phyloP scores from a whole-genome alignment of 2,888 invertebrate genomes.

The Globia sparganii region DNA sequence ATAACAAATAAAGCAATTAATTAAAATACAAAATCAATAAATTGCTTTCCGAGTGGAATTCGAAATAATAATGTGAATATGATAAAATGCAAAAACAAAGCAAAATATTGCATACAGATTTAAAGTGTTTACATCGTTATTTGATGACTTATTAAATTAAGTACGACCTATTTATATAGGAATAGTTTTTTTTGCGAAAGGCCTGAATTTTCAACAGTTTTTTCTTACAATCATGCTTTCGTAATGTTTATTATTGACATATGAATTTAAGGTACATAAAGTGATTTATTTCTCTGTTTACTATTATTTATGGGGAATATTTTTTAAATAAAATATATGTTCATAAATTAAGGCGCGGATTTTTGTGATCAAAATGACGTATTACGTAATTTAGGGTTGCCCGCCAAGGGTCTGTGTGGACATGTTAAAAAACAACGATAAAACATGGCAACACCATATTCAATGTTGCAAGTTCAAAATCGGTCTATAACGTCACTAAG shows the following conservation, averaged over 20 bases:
- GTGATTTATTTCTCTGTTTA: slow-evolving; percentile 32
- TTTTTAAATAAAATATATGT: slow-evolving; percentile 68
- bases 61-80: neutral
- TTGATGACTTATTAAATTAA: neutral
- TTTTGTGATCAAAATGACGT: slow-evolving; percentile 76
- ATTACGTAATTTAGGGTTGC: slow-evolving; percentile 70
- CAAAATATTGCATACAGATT: neutral
- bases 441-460: slow-evolving; percentile 59
- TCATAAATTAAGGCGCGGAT: slow-evolving; percentile 67
- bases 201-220: slow-evolving; percentile 43
- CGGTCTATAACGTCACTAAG: slow-evolving; percentile 62
- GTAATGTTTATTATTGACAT: slow-evolving; percentile 18
- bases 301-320: slow-evolving; percentile 44
- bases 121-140: neutral
- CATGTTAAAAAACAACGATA: slow-evolving; percentile 67
- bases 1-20: neutral
- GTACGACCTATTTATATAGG: slow-evolving; percentile 1
- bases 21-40: neutral
- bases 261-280: slow-evolving; percentile 34
- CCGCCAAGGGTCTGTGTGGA: slow-evolving; percentile 63
- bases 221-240: slow-evolving; percentile 4
- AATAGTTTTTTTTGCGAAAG: slow-evolving; percentile 1
- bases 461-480: slow-evolving; percentile 66
- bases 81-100: neutral
- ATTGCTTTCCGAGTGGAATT: neutral